Evolutionary conservation across 2,113 vertebrate genomes (phyloP), one percentile per base, ranked within the genome.

Genomic region (Cyprinus carpio): DNA sequence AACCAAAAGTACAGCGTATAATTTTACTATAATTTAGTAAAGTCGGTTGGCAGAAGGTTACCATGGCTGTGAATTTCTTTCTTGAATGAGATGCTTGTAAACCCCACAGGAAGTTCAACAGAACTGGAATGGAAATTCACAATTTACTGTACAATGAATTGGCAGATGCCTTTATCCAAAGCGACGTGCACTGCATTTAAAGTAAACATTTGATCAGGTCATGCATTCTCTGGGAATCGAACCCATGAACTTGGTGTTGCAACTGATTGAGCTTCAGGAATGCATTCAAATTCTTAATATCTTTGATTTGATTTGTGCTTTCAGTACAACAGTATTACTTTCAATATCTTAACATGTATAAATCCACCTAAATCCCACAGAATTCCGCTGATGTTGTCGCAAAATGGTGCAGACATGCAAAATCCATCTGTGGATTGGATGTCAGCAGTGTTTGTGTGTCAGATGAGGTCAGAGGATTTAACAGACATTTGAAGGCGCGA

Each of bases 401-500:
- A 75, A 27, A 75, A 46, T 27, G 72, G 72, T 75, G 72, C 72
- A 75, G 23, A 25, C n/a, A 27, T 46, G 40, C n/a, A 43, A 27
- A 75, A 75, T 46, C 37, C 40, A 49, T 74, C 40, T 46, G 23
- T 0, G 9, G 25, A 25, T 34, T 72, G 15, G 0, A 25, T n/a
- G 60, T 81, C 43, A 49, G 76, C 69, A 49, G 29, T 37, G 64
- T 40, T 58, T 54, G 29, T 60, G 56, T 40, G 58, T 75, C 56
- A n/a, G 60, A 29, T 11, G 16, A 25, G 62, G 43, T 20, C 7
- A 83, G 67, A 75, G 71, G 69, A 71, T 76, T 84, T 75, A 69
- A 23, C 56, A 69, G 81, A 72, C 72, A 83, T 85, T 83, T 43
- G 16, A 69, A 81, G 56, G 72, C 37, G 54, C 27, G 65, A 34